Percentiles rank a stretch among this genome's conserved stretches.
Evolutionary conservation across 2,797 vertebrate genomes (phyloP).

Genomic region (Dryobates pubescens): DNA sequence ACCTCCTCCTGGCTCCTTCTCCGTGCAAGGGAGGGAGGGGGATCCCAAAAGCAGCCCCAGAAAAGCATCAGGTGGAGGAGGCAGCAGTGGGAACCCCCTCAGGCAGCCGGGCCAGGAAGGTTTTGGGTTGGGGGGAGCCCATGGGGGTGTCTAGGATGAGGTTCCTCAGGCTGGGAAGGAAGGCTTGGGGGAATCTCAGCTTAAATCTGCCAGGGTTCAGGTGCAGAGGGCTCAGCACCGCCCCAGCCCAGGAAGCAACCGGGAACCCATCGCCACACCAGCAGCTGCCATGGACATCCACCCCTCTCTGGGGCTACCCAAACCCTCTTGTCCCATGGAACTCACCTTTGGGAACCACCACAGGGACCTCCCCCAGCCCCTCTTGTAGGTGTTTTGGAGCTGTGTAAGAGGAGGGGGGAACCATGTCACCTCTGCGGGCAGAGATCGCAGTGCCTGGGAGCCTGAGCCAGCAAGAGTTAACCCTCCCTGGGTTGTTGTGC

Average conservation of each 20-base stretch:
- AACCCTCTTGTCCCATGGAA: rapidly evolving
- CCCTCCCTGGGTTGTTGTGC: rapidly evolving
- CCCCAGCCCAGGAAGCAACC: rapidly evolving
- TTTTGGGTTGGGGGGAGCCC: rapidly evolving
- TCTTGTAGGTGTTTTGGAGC: rapidly evolving
- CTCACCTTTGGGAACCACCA: rapidly evolving
- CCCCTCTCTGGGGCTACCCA: neutral
- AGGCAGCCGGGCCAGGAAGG: neutral
- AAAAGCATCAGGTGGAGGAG: neutral
- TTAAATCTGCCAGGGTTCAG: rapidly evolving
- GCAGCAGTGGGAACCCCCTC: neutral
- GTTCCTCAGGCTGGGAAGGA: rapidly evolving
- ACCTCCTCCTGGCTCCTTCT: rapidly evolving
- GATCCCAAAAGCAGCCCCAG: neutral
- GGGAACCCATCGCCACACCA: rapidly evolving
- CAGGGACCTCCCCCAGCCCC: rapidly evolving
- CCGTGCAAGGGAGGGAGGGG: neutral
- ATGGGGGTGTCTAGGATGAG: rapidly evolving
- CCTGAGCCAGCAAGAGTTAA: rapidly evolving
- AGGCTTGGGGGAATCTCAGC: neutral
- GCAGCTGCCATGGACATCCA: neutral
- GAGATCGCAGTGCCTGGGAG: rapidly evolving
- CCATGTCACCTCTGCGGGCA: rapidly evolving
- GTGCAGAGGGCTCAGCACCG: neutral
- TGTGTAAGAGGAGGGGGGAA: neutral